These are phyloP conservation scores for Bolborhynchus lineola DNA, from an alignment of 2,113 vertebrate species.

Conservation along the genomic window DNA sequence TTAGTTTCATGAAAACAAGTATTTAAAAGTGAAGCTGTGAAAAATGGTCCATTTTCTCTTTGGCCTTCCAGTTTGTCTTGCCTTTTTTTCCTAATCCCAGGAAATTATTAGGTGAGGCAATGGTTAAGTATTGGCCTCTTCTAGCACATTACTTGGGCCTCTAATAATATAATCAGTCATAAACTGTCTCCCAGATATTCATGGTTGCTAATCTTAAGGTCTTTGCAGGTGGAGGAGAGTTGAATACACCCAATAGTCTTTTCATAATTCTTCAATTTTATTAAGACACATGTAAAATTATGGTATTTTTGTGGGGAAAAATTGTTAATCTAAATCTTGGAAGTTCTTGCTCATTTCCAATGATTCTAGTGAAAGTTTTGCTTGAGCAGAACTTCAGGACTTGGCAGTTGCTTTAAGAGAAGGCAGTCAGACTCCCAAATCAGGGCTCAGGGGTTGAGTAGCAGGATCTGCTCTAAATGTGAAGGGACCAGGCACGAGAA, in stretches of 20 bases:
- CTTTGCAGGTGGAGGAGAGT: neutral
- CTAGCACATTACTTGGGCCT: neutral
- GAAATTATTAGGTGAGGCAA: neutral
- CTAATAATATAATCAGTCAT: neutral
- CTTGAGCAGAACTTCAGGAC: neutral
- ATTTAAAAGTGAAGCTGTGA: neutral
- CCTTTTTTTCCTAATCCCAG: neutral
- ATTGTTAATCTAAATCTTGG: neutral
- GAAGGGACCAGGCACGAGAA: neutral
- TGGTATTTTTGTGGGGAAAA: neutral
- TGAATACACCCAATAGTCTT: neutral
- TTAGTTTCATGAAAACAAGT: constrained; percentile 6
- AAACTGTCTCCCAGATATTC: neutral
- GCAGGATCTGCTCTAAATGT: neutral
- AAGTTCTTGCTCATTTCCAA: neutral
- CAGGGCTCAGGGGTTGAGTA: neutral
- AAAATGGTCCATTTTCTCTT: neutral
- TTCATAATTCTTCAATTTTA: neutral
- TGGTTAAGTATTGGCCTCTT: neutral
- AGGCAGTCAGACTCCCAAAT: neutral
- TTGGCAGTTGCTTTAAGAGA: neutral
- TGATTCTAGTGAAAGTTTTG: neutral
- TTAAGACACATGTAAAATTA: neutral
- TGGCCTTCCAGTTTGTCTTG: neutral
- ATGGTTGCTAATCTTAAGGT: neutral